Evolutionary conservation across 2,113 vertebrate species (phyloP), one percentile per base, ranked within the genome.

Genomic region (Gobio gobio): DNA sequence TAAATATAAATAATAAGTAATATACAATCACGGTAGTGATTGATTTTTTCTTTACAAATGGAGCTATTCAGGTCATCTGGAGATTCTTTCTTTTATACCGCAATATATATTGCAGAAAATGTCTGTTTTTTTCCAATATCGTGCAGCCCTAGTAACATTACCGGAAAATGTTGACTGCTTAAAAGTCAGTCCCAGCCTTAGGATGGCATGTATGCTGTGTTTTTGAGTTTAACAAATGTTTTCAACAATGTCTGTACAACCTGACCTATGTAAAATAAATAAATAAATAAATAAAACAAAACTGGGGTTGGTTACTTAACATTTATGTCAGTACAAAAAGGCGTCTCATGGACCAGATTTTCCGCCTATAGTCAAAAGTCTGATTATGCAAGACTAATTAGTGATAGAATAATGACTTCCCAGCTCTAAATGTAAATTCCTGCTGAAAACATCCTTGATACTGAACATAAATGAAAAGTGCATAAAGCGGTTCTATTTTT

Each of bases 351-450:
- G 73, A 14, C 26, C 74, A 76, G 45, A 54, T 76, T 26, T 33
- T 76, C 24, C 4, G 2, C 74, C 74, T 54, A 76, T 26, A 76
- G 74, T 54, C 26, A 51, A 76, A 76, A 76, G 47, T 54, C 74
- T 54, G 26, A 54, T 76, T 54, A 54, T 76, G 74, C 74, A 54
- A 76, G 24, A 76, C 47, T 76, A 76, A 76, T 76, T 76, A 54
- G 74, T 54, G 13, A 29, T 4, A 33, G 26, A 54, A 76, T 5
- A 76, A 54, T 20, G 47, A 47, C 70, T 73, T 43, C 22, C 45
- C 9, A 43, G 10, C 10, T 63, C 59, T 63, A 63, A 56, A 56
- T 56, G 6, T 56, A 36, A 68, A 43, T 70, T 70, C 6, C 20
- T 22, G 20, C 36, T 22, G 66, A 43, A 43, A 43, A 22, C 2